Evolutionary conservation across 2,797 vertebrate genomes (phyloP), one percentile per base, ranked within the genome.

Genomic region (Sebastes diploproa): DNA sequence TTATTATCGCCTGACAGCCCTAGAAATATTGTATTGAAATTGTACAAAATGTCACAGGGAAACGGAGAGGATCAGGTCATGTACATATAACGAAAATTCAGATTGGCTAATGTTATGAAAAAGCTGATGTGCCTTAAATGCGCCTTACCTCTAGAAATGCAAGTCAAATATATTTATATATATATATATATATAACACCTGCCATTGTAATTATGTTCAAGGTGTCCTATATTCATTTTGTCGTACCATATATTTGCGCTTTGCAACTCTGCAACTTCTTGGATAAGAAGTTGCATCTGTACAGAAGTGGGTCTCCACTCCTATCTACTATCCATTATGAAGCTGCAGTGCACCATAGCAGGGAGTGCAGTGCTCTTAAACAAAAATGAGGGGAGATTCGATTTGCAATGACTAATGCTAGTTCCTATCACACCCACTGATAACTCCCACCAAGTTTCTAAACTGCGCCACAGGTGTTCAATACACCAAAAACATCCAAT

Each of bases 241-340:
- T 20, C 29, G 38, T 11, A 22, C 54, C 16, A 61, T 52, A 63
- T 34, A 71, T 85, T 72, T 74, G 58, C 6, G n/a, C 72, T 23
- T 74, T 64, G 61, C 69, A 72, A 66, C 66, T 77, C 62, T 59
- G 65, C 69, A 72, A 46, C 65, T 86, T 70, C 54, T 54, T 25
- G 29, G 18, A 71, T 27, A 34, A 60, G 20, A 78, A 75, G 78
- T 78, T 84, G 73, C 55, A 66, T 68, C 58, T 46, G 23, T 29
- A 58, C 30, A 70, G 46, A 80, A 75, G 68, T 72, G 25, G 65
- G 72, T 63, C 60, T 70, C 36, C 22, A 7, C 29, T 77, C 18
- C 36, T 20, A 67, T 72, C 77, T 65, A n/a, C 68, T 46, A 77
- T 84, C 72, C 60, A 84, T 87, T 83, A 78, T 78, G 34, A 71